Base-by-base conservation (phyloP, 2,113 vertebrate species). In the Tragulus kanchil region DNA sequence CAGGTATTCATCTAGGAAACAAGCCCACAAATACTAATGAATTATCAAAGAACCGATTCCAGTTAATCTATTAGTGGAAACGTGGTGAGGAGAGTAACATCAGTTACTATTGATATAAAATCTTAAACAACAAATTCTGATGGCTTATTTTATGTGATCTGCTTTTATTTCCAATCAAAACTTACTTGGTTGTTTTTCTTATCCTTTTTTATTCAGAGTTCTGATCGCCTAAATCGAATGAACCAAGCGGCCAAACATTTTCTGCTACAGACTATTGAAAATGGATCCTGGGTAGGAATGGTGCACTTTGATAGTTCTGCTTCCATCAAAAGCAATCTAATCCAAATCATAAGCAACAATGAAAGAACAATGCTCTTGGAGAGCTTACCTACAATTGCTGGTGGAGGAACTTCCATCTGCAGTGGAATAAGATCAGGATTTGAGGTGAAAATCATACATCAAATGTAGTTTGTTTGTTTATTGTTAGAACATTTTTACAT, bases 161-260 rank as follows among this genome's bases (percentile, higher is more conserved):
- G 23, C 14, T 81, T 15, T 62, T 77, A 64, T 36, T 73, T 77
- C n/a, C 21, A 52, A 8, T 59, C 16, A 17, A 97, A 89, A 86
- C 85, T 5, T 4, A 65, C 31, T 42, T 93, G 23, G 1, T 84
- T 88, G 1, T 89, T 96, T 85, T 89, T 90, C n/a, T 50, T 64
- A 6, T 25, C 1, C 0, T 1, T 94, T 95, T 92, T 93, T 9
- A 59, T 94, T 83, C 94, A 98, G 98, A 0, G 0, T 23, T 0
- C 0, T 42, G 0, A 95, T 3, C 98, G 98, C 31, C 97, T 98
- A 28, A 2, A 13, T 12, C 92, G 96, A 79, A 97, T 98, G 85
- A 89, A n/a, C 26, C 96, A 98, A 61, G 98, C 98, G 77, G 98
- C 98, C 56, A 96, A 93, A 31, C 1, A 93, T 36, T 99, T 99